phyloP scores from a whole-genome alignment of 2,797 vertebrate species.

The Gadopsis bispinosus region DNA sequence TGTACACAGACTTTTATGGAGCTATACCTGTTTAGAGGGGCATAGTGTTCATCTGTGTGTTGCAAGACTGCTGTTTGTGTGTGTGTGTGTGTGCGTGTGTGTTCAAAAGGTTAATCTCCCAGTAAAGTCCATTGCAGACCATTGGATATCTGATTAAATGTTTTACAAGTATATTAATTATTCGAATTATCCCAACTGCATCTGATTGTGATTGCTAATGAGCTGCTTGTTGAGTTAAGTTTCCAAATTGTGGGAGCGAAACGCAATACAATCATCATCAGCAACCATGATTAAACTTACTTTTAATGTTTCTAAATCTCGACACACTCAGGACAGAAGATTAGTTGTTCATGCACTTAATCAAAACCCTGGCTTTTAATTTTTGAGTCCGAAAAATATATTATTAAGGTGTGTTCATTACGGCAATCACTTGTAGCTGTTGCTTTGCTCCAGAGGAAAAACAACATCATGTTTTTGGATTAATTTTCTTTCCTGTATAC shows the following conservation, averaged over 20 bases:
- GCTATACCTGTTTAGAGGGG: not conserved
- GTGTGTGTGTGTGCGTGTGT: not conserved
- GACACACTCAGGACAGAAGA: slow-evolving; percentile 10
- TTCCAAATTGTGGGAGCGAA: not conserved
- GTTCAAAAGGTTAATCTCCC: not conserved
- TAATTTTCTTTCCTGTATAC: not conserved
- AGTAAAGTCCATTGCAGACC: not conserved
- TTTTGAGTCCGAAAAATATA: slow-evolving; percentile 10
- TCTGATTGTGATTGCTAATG: slow-evolving; percentile 12
- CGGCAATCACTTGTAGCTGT: slow-evolving; percentile 14
- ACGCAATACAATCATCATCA: slow-evolving; percentile 19
- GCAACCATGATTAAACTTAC: slow-evolving; percentile 6
- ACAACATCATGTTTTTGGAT: not conserved
- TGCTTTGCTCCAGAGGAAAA: slow-evolving; percentile 12
- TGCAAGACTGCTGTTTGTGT: not conserved
- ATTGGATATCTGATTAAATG: slow-evolving; percentile 9
- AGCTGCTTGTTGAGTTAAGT: not conserved
- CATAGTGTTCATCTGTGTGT: not conserved
- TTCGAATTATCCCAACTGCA: not conserved
- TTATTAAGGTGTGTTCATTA: slow-evolving; percentile 12
- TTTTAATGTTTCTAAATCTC: slow-evolving; percentile 1
- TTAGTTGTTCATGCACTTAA: slow-evolving; percentile 10
- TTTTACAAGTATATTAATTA: not conserved
- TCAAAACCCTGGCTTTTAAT: slow-evolving; percentile 5
- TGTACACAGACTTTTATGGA: slow-evolving; percentile 1